A percentile compares a stretch with the other conserved stretches of the same genome.
phyloP scores from a whole-genome alignment of 1,140 invertebrate species.

The Leptinotarsa lineolata region DNA sequence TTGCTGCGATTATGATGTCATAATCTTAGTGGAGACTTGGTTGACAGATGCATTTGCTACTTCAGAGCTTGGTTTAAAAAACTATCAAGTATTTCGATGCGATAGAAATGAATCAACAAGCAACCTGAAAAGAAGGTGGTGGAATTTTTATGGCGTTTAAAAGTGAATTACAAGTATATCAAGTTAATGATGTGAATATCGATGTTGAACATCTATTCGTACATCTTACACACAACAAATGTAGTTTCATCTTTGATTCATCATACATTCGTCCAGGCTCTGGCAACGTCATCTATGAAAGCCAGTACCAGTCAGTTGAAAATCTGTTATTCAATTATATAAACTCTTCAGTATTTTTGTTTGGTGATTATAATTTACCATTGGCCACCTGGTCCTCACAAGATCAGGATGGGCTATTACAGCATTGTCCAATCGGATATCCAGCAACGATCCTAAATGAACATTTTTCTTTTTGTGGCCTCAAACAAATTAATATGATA shows the following conservation, averaged over 20 bases:
- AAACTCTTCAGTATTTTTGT: slow-evolving; percentile 12
- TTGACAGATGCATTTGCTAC: slow-evolving; percentile 13
- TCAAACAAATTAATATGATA: slow-evolving; percentile 19
- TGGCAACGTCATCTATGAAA: background rate
- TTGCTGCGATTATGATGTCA: slow-evolving; percentile 20
- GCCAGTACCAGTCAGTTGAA: background rate
- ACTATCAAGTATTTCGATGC: background rate
- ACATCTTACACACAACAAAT: background rate
- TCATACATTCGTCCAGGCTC: background rate
- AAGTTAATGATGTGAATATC: background rate
- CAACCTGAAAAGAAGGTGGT: no score
- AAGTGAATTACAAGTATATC: background rate
- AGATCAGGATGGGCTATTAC: slow-evolving; percentile 5
- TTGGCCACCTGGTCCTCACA: slow-evolving; percentile 13
- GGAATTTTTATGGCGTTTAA: no score
- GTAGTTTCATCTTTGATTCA: background rate
- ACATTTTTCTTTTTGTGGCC: slow-evolving; percentile 9
- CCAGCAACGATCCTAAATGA: slow-evolving; percentile 1
- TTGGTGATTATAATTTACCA: slow-evolving; percentile 11
- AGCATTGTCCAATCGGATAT: slow-evolving; percentile 13
- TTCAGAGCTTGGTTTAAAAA: background rate
- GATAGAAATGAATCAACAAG: no score
- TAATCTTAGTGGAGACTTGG: slow-evolving; percentile 28
- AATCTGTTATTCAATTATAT: background rate
- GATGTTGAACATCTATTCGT: background rate